Evolutionary conservation across 1,140 invertebrate species (phyloP).

Genomic region (Antheraea mylitta): DNA sequence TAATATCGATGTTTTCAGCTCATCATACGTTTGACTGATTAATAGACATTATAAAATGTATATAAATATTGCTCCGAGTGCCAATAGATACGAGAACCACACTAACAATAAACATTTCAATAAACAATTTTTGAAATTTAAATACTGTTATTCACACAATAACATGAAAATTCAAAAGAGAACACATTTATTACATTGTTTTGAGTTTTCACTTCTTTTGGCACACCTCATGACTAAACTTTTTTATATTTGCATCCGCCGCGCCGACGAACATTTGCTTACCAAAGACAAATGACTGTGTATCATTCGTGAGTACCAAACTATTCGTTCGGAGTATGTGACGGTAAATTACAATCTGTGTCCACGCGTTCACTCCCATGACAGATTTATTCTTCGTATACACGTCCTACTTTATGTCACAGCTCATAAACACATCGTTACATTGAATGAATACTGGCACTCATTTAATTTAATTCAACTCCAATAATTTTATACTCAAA

Average conservation of each 20-base stretch:
- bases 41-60: no score
- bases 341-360: constrained; percentile 70
- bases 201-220: no score
- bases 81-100: no score
- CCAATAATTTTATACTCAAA: constrained; percentile 29
- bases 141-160: no score
- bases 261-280: background rate
- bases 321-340: constrained; percentile 50
- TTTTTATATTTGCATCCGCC: background rate
- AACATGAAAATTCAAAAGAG: no score
- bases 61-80: no score
- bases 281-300: background rate
- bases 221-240: no score
- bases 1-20: no score
- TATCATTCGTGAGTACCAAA: constrained; percentile 12
- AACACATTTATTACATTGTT: no score
- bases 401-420: constrained; percentile 63
- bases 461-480: constrained; percentile 35
- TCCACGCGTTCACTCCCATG: constrained; percentile 55
- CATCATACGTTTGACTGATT: no score
- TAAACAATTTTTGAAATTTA: no score
- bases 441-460: constrained; percentile 55
- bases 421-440: constrained; percentile 70
- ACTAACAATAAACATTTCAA: no score
- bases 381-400: constrained; percentile 69